Base-by-base conservation (phyloP, 1,140 invertebrate species). In the Papilio polytes region DNA sequence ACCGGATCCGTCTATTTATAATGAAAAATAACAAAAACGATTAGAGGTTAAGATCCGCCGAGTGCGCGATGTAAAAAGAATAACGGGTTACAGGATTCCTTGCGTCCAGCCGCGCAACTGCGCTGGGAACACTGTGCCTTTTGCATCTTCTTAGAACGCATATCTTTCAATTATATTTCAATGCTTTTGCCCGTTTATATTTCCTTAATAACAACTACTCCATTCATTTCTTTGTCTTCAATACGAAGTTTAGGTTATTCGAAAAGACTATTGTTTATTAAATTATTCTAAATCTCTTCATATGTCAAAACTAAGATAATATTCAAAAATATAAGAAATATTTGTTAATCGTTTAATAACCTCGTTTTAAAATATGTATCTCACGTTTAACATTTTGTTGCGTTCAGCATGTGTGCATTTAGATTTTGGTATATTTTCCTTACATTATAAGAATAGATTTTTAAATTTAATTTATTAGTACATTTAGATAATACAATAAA, bases 21-120 rank as follows among this genome's bases (percentile, higher is more conserved):
- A 80, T 76, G 36, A 66, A 78, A 85, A 88, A 87, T 86, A 85
- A 72, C 66, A 82, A 86, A 87, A 78, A 85, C 66, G 72, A 79
- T 81, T 51, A 36, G 85, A 91, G 89, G 85, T 89, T 83, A 92
- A 89, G 86, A 90, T 89, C 85, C 89, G 84, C 90, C 84, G 82
- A 72, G 85, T 82, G 89, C 87, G 83, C 79, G 83, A 86, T 86
- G 86, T 87, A 91, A 94, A 93, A 94, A 91, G 87, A 89, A 83
- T 91, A 93, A 93, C 88, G 89, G 89, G 84, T 85, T 87, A 87
- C 91, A 88, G 87, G 90, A 92, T 90, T 89, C 90, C 86, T 90
- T 89, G 89, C 86, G 82, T 53, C 85, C 84, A 86, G 84, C 74
- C 81, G 82, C 82, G 84, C 85, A n/a, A 56, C 13, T 15, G 46